Conservation (phyloP, 2,888 invertebrate species). For the Ctena decussata region DNA sequence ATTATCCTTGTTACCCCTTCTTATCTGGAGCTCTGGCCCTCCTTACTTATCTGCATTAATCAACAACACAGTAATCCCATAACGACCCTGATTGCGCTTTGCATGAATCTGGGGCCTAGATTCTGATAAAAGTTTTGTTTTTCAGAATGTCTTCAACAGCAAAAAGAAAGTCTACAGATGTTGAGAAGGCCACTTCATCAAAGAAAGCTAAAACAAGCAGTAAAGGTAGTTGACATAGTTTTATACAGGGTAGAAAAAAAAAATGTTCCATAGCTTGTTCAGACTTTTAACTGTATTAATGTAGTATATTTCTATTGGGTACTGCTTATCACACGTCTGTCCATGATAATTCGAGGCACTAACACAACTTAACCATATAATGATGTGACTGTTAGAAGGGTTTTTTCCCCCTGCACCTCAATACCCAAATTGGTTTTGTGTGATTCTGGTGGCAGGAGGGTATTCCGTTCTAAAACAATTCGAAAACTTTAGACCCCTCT, state of each 20-base stretch:
- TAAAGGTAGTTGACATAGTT: not conserved
- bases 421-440: too few species aligned
- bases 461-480: too few species aligned
- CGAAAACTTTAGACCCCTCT: too few species aligned
- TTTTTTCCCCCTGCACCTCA: too few species aligned
- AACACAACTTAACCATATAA: not conserved
- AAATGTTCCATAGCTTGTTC: not conserved
- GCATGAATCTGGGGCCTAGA: too few species aligned
- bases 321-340: not conserved
- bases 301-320: not conserved
- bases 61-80: too few species aligned
- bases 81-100: too few species aligned
- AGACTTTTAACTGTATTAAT: not conserved
- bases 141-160: not conserved
- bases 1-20: too few species aligned
- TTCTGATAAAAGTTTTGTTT: not conserved
- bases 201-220: not conserved
- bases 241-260: not conserved
- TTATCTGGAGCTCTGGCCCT: too few species aligned
- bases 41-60: too few species aligned
- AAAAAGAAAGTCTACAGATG: not conserved
- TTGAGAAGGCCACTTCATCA: not conserved
- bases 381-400: too few species aligned
- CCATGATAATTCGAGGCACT: not conserved
- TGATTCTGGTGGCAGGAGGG: too few species aligned